These are phyloP conservation scores for Schizopygopsis pylzovi DNA, from an alignment of 2,797 vertebrate genomes.

Conservation along the genomic window DNA sequence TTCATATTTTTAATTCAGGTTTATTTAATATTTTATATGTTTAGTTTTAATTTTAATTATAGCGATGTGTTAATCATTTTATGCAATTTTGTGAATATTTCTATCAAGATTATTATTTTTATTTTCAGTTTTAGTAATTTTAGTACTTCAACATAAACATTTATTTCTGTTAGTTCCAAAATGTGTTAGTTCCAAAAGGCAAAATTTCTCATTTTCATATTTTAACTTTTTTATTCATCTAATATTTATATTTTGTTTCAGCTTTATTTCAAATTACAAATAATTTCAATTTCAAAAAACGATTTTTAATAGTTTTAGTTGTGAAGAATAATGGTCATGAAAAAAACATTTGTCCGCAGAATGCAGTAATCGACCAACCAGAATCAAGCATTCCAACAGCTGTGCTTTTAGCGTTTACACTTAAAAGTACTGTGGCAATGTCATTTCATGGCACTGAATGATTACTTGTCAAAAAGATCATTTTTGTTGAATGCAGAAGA, in stretches of 20 bases:
- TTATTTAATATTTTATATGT: neutral
- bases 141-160: neutral
- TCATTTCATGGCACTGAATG: neutral
- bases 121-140: neutral
- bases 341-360: neutral
- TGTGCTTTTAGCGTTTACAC: neutral
- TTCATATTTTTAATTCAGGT: neutral
- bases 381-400: neutral
- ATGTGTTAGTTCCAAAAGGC: no score
- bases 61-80: neutral
- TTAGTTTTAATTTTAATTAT: neutral
- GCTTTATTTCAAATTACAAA: neutral
- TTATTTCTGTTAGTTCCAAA: neutral
- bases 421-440: neutral
- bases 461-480: neutral
- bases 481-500: neutral
- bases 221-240: neutral
- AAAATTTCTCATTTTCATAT: neutral
- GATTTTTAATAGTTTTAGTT: neutral
- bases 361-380: neutral
- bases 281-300: neutral
- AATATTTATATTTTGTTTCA: neutral
- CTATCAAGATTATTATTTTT: neutral
- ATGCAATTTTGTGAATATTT: neutral
- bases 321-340: no score